Evolutionary conservation across 2,888 invertebrate genomes (phyloP).

Genomic region (Heliconius aoede): DNA sequence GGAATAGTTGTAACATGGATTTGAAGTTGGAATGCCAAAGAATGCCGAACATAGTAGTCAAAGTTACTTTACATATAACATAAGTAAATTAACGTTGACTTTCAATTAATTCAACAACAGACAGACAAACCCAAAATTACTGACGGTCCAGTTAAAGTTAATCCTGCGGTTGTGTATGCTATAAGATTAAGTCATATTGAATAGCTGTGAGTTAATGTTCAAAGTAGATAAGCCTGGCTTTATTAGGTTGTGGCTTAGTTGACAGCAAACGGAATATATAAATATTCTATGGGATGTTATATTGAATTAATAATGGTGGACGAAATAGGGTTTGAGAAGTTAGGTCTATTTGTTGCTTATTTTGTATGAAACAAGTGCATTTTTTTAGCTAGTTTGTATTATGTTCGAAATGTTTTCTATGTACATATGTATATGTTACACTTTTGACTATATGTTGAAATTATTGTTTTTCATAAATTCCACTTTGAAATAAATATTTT

Average conservation of each 20-base stretch:
- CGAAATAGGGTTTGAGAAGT: neutral
- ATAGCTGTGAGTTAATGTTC: slow-evolving; percentile 48
- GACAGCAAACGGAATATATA: slow-evolving; percentile 40
- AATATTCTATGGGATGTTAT: slow-evolving; percentile 36
- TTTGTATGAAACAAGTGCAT: neutral
- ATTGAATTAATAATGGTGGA: slow-evolving; percentile 10
- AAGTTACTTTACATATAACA: no score
- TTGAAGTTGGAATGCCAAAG: no score
- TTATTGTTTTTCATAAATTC: no score
- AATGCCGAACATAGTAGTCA: no score
- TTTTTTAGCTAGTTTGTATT: neutral
- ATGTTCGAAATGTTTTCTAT: neutral
- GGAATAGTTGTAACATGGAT: no score
- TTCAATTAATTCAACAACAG: slow-evolving; percentile 29
- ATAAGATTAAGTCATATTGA: slow-evolving; percentile 46
- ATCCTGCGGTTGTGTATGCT: slow-evolving; percentile 45
- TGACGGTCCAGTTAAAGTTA: slow-evolving; percentile 42
- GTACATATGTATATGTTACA: no score
- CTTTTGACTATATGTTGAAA: no score
- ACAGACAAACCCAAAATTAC: slow-evolving; percentile 36
- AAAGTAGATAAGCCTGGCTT: slow-evolving; percentile 47
- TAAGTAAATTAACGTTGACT: neutral
- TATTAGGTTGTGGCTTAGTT: slow-evolving; percentile 46
- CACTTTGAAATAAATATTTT: neutral
- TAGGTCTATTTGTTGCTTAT: neutral